Base-by-base conservation (phyloP, 2,113 vertebrate genomes). In the Camelus bactrianus region DNA sequence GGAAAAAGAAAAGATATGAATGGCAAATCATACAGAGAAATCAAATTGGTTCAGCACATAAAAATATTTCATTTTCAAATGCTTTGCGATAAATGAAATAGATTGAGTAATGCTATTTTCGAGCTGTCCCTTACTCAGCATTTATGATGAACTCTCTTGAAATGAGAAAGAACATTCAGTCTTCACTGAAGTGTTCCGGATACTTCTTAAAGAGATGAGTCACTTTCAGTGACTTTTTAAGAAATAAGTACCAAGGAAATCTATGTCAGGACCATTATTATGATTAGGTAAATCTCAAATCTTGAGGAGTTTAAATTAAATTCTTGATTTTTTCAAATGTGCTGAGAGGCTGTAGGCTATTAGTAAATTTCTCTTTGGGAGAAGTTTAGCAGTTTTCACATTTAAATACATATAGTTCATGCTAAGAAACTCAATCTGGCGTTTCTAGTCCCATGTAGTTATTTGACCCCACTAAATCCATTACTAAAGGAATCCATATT, bases 31-130 rank as follows among this genome's bases (percentile, higher is more conserved):
- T 52, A 95, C 60, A 93, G 35, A 89, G 88, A 94, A 96, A 97
- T 96, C 91, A 95, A 86, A 97, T 94, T 97, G 93, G 73, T 84
- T 98, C 94, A 93, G 94, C 42, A 86, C 60, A 94, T 88, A 91
- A 96, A 97, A 96, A 96, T 93, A 95, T 97, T 94, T 89, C 81
- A 93, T 85, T 96, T 97, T 96, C 77, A 94, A 97, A 96, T 54
- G 77, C 85, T 69, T 88, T 76, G 60, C 30, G 89, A 82, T 88
- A 94, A 97, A 95, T 93, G 89, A 96, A 96, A 93, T 89, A 97
- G 96, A 96, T 91, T 94, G 91, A 97, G 85, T 46, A 64, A 72
- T 64, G 48, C 85, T 96, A 95, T 98, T 97, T 98, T 93, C 8
- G 30, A 60, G 77, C 87, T 85, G 58, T 84, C 38, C 62, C 62